Percentiles rank a stretch among this genome's conserved stretches.
Conservation (phyloP, 2,888 invertebrate genomes). For the Temnothorax rugatulus region DNA sequence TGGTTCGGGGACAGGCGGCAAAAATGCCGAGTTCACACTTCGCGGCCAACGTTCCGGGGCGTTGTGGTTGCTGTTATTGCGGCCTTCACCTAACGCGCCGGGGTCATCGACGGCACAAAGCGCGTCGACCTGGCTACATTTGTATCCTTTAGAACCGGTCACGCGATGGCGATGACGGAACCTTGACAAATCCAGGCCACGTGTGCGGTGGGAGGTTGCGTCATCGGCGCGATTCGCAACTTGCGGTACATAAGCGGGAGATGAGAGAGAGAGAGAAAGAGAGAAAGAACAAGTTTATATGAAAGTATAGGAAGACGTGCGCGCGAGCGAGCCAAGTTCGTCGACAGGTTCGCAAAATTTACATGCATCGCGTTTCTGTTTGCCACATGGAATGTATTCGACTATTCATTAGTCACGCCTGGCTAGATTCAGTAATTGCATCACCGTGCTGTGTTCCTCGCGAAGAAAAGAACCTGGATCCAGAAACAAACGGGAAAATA, state of each 20-base stretch:
- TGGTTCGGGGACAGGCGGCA: conserved; percentile 79
- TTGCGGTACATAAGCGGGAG: conserved; percentile 13
- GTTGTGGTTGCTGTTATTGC: conserved; percentile 59
- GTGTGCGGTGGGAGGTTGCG: conserved; percentile 38
- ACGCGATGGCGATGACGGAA: conserved; percentile 51
- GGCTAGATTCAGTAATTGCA: background rate
- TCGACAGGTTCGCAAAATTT: background rate
- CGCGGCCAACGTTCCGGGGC: conserved; percentile 64
- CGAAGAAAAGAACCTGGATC: background rate
- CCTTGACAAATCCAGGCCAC: conserved; percentile 51
- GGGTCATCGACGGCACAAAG: conserved; percentile 53
- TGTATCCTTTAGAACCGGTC: conserved; percentile 56
- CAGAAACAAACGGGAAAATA: too few relatives aligned
- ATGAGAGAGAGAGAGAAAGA: background rate
- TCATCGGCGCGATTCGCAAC: conserved; percentile 41
- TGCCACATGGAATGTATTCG: background rate
- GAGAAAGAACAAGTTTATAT: conserved; percentile 21
- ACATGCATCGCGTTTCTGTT: background rate
- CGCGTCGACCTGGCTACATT: conserved; percentile 36
- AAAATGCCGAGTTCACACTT: conserved; percentile 83
- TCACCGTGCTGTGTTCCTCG: background rate
- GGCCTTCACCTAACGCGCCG: conserved; percentile 53
- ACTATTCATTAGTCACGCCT: conserved; percentile 5
- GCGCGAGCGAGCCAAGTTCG: background rate
- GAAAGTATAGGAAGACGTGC: conserved; percentile 25